Percentiles rank a stretch among this genome's conserved stretches.
These are phyloP conservation scores for Bathynomus jamesi DNA, from an alignment of 1,140 invertebrate genomes.

Conservation along the genomic window DNA sequence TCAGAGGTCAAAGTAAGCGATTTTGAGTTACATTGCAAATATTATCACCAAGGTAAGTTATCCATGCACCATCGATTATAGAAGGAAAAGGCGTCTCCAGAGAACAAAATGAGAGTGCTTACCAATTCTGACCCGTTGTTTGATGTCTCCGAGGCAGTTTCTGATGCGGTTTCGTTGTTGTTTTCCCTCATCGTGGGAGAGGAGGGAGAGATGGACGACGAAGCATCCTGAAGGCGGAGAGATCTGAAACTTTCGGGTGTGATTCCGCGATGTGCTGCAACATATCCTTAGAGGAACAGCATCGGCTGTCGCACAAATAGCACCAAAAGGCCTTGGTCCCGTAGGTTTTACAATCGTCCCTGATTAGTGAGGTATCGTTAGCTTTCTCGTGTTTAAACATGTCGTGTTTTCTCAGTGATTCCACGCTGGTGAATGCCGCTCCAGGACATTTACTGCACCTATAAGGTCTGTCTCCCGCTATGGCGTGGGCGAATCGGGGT, in stretches of 20 bases:
- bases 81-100: too few species aligned
- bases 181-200: too few species aligned
- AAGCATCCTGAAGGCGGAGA: slow-evolving; percentile 1
- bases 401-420: slow-evolving; percentile 68
- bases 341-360: slow-evolving; percentile 33
- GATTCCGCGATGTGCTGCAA: slow-evolving; percentile 66
- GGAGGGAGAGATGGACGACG: too few species aligned
- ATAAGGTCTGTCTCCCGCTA: slow-evolving; percentile 65
- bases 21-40: too few species aligned
- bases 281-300: slow-evolving; percentile 64
- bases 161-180: too few species aligned
- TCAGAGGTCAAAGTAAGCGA: too few species aligned
- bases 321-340: slow-evolving; percentile 71
- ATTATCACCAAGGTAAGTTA: too few species aligned
- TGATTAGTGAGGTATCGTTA: slow-evolving; percentile 23
- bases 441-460: slow-evolving; percentile 76
- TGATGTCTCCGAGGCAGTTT: too few species aligned
- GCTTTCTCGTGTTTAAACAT: slow-evolving; percentile 56
- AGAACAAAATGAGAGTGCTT: too few species aligned
- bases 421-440: slow-evolving; percentile 72
- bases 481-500: slow-evolving; percentile 54
- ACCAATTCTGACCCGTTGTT: too few species aligned
- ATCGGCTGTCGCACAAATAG: slow-evolving; percentile 81
- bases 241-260: slow-evolving; percentile 54
- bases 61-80: too few species aligned